Conservation (phyloP, 2,113 vertebrate genomes). For the Myodes glareolus region DNA sequence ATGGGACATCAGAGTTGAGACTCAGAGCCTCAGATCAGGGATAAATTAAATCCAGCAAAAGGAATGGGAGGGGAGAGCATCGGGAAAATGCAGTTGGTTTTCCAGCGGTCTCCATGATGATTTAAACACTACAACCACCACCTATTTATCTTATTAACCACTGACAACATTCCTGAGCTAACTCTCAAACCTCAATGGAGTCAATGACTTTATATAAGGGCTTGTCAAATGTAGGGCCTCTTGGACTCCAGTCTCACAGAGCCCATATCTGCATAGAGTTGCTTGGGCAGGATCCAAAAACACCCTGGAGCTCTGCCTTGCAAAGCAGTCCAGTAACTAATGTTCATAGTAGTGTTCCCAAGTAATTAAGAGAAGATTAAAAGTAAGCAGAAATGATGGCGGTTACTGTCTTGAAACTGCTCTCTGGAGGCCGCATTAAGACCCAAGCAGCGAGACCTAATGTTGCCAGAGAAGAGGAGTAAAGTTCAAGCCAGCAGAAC, state of each 20-base stretch:
- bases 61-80: not conserved
- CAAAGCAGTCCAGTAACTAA: rapidly evolving
- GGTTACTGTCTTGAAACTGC: not conserved
- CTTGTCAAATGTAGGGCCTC: not conserved
- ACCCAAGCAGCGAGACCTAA: not conserved
- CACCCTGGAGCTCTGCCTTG: not conserved
- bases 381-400: not conserved
- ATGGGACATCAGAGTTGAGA: not conserved
- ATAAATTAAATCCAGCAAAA: not conserved
- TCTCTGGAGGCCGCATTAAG: not conserved
- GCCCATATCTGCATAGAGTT: not conserved
- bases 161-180: not conserved
- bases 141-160: not conserved
- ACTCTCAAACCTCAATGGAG: not conserved
- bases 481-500: not conserved
- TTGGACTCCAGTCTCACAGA: not conserved
- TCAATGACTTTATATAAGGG: not conserved
- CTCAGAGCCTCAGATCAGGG: not conserved
- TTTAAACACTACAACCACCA: not conserved
- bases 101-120: not conserved
- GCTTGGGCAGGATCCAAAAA: not conserved
- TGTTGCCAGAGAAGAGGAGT: not conserved
- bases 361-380: not conserved
- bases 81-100: not conserved
- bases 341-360: not conserved